Evolutionary conservation across 2,888 invertebrate genomes (phyloP), one percentile per base, ranked within the genome.

Genomic region (Carterocephalus palaemon): DNA sequence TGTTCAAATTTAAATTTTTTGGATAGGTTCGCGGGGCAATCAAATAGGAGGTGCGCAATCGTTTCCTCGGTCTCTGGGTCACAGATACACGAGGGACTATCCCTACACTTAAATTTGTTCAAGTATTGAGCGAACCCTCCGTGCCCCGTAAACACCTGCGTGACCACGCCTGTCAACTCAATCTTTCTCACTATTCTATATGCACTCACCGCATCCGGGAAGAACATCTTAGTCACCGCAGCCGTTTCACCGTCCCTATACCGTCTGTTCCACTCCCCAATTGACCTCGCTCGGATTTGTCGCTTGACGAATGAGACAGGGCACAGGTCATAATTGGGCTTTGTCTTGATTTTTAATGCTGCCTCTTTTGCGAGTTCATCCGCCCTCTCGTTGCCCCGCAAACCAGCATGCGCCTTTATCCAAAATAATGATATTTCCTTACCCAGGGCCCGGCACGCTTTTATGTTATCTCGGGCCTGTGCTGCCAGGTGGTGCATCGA

Each of bases 221-320:
- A 31, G n/a, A 16, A 31, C 1, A 31, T n/a, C 9, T 31, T 31
- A 1, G 29, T 31, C 4, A 7, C 8, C 1, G 29, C n/a, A n/a
- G n/a, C 29, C 16, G 29, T 31, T 4, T 31, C 16, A 3, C 16
- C 29, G 1, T 5, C 1, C 3, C 8, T 31, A n/a, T 31, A 31
- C n/a, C 29, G 15, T 3, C 5, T 3, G 16, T 16, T 16, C 29
- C n/a, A 31, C 8, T 31, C 16, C 2, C 16, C 29, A 16, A 31
- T n/a, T 16, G 29, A 16, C 8, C 8, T 3, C n/a, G 2, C 2
- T 1, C 29, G 29, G 1, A 31, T n/a, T 2, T n/a, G 15, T 16
- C 29, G 29, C 29, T 31, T 31, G 29, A 29, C 16, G 15, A 15
- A 29, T n/a, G 15, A 15, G 4, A 15, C 8, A n/a, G 29, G 29